Evolutionary conservation across 2,797 vertebrate species (phyloP), one percentile per base, ranked within the genome.

Genomic region (Mormyrus proboscirostris): DNA sequence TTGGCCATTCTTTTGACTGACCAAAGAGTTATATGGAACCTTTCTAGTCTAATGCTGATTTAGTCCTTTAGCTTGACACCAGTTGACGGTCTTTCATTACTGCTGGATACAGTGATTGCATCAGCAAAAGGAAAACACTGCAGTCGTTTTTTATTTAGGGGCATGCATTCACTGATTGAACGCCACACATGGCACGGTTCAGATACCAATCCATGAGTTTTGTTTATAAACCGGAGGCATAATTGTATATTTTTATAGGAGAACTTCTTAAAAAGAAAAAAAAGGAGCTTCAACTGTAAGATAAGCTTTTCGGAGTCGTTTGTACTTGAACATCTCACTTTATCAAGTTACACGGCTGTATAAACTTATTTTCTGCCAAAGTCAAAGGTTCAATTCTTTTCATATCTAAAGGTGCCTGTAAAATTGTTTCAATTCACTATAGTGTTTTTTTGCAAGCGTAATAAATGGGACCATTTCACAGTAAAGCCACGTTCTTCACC

Each of bases 341-440:
- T 88, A 69, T 82, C n/a, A 86, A 76, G 44, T 59, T 12, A 79
- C 69, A 85, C 33, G 69, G 19, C 41, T 44, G 19, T 44, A 19
- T 76, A 55, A n/a, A 38, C 73, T 41, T 25, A 57, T 51, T 50
- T 84, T 87, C 76, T 25, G 25, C 55, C 41, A 25, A 88, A 85
- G 86, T 90, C 88, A 88, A n/a, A 41, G 73, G 59, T 76, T 49
- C 38, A 57, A 57, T 89, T 90, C 73, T 90, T 88, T 29, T 22
- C 8, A 59, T 38, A 51, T 50, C 29, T 38, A 89, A 89, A 55
- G 88, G 22, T 87, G 49, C 47, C 49, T 57, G 51, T 55, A 14
- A 59, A 87, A 87, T 49, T 69, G 22, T 89, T 88, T 90, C 47
- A 91, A 59, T 91, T 57, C 85, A 88, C 47, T 51, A 44, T 44